A percentile compares a stretch with the other conserved stretches of the same genome.
These are phyloP conservation scores for Piliocolobus tephrosceles DNA, from an alignment of 2,113 vertebrate genomes.

Conservation along the genomic window DNA sequence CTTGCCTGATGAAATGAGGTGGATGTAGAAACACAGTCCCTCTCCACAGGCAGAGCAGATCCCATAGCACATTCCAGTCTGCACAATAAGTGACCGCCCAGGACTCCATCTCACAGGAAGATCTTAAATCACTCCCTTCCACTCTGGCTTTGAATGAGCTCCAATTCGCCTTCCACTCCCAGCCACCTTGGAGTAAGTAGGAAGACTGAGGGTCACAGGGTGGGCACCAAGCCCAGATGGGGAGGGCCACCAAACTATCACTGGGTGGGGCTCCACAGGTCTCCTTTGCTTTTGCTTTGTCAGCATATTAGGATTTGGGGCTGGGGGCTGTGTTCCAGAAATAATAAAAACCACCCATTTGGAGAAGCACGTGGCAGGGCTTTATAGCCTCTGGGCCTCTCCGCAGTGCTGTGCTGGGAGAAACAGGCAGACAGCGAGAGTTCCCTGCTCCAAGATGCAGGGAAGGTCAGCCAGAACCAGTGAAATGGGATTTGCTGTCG, in stretches of 20 bases:
- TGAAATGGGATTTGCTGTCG: constrained; percentile 30
- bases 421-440: constrained; percentile 7
- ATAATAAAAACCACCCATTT: constrained; percentile 52
- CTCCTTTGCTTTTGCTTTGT: constrained; percentile 62
- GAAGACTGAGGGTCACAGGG: background rate
- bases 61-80: accelerated
- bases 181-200: background rate
- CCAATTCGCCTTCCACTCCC: constrained; percentile 42
- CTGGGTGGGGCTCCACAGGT: constrained; percentile 5
- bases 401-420: constrained; percentile 32
- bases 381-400: constrained; percentile 4
- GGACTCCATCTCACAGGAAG: background rate
- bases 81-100: constrained; percentile 37
- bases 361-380: background rate
- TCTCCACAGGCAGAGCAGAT: constrained; percentile 7
- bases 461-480: constrained; percentile 15
- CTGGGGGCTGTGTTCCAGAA: constrained; percentile 51
- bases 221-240: background rate
- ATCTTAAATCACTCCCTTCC: constrained; percentile 68
- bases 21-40: background rate
- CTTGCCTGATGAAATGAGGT: constrained; percentile 55
- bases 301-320: constrained; percentile 68
- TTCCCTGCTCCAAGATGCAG: background rate
- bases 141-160: constrained; percentile 65
- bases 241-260: constrained; percentile 37